Base-by-base conservation (phyloP, 2,113 vertebrate species). In the Nestor notabilis region DNA sequence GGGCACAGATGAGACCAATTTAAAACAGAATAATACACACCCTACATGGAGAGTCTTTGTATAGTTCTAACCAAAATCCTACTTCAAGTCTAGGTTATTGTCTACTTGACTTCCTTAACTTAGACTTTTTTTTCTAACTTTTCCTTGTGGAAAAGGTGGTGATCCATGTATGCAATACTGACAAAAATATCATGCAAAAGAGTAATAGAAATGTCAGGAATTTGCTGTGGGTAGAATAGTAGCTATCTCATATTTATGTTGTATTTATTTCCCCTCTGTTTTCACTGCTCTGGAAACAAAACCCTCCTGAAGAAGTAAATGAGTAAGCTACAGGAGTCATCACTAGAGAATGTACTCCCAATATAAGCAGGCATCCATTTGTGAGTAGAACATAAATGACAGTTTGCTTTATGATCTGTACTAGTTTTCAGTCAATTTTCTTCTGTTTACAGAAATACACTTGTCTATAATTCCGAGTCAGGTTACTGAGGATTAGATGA, bases 371-470 rank as follows among this genome's bases (percentile, higher is more conserved):
- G 16, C 44, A 20, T 27, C 23, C 12, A 35, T 76, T 91, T 80
- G 56, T 70, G 17, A 86, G 33, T 10, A 25, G 19, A 88, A 93
- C 78, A 52, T 77, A 83, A 91, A 91, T 84, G 14, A 63, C 14
- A 44, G 37, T 60, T 92, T 74, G 3, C 21, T 80, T n/a, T 9
- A 4, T 79, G 81, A 70, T 64, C 53, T 60, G 10, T 68, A 65
- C 74, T 64, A 82, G 52, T 92, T 92, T 93, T 65, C 71, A 86
- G 33, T 31, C 44, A 55, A 60, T 87, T 60, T 89, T 52, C 37
- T 56, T 95, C 72, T 92, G 37, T 89, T 95, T 91, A 72, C 58
- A 78, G 37, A 83, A 89, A 90, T 18, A 4, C 15, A 46, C 28
- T 78, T 64, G 17, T 50, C 25, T 65, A 13, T 29, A 49, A 4